Evolutionary conservation across 2,113 vertebrate species (phyloP).

Genomic region (Cynoglossus semilaevis): DNA sequence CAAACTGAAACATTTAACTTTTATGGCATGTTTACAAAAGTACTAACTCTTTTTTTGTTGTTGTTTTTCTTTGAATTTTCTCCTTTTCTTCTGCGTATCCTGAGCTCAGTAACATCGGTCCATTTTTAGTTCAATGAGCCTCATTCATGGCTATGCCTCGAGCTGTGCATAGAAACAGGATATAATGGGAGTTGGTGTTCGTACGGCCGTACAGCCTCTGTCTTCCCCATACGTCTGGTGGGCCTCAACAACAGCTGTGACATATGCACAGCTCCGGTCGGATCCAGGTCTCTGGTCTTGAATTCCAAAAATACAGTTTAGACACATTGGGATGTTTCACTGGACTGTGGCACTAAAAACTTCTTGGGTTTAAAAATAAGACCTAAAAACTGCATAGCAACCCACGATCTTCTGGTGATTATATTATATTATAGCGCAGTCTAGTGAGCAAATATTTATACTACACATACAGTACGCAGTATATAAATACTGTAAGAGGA

Average conservation of each 20-base stretch:
- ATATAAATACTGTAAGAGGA: too few relatives aligned
- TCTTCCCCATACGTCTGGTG: slow-evolving; percentile 42
- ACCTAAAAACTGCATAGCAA: slow-evolving; percentile 50
- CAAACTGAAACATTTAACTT: too few relatives aligned
- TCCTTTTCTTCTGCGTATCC: too few relatives aligned
- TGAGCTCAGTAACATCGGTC: slow-evolving; percentile 1
- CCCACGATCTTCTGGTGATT: slow-evolving; percentile 41
- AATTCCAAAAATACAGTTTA: slow-evolving; percentile 71
- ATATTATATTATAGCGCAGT: slow-evolving; percentile 31
- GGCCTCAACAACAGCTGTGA: slow-evolving; percentile 82
- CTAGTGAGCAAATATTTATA: too few relatives aligned
- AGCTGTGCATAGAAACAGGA: slow-evolving; percentile 22
- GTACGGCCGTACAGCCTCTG: slow-evolving; percentile 19
- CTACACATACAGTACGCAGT: too few relatives aligned
- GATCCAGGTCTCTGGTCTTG: slow-evolving; percentile 48
- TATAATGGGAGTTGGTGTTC: slow-evolving; percentile 26
- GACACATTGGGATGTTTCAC: slow-evolving; percentile 61
- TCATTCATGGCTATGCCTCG: not conserved
- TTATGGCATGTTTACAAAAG: too few relatives aligned
- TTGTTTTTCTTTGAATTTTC: too few relatives aligned
- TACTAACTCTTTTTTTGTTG: too few relatives aligned
- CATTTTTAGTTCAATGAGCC: not conserved
- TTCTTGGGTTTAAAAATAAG: slow-evolving; percentile 64
- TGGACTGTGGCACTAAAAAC: slow-evolving; percentile 53
- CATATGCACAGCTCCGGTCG: slow-evolving; percentile 64